Percentiles rank a stretch among this genome's conserved stretches.
Evolutionary conservation across 1,140 invertebrate species (phyloP).

Genomic region (Druon quercuslanigerum): DNA sequence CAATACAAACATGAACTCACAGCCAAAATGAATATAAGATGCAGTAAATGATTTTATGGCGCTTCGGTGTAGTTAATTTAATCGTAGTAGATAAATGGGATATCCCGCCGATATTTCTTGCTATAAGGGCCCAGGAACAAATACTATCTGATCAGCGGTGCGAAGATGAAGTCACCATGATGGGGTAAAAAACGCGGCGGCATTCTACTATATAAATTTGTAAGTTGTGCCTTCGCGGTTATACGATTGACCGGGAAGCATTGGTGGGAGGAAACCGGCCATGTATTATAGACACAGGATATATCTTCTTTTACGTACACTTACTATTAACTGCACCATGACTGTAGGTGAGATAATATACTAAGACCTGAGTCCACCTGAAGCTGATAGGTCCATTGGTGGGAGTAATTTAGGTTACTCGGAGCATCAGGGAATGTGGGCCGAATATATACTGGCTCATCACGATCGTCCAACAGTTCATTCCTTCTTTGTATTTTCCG

Average conservation of each 20-base stretch:
- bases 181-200: not conserved
- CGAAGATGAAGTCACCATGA: not conserved
- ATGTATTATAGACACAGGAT: conserved; percentile 1
- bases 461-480: conserved; percentile 69
- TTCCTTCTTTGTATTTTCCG: conserved; percentile 69
- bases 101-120: too few relatives aligned
- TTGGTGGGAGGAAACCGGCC: not conserved
- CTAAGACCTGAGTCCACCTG: conserved; percentile 53
- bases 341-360: conserved; percentile 50
- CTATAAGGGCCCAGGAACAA: too few relatives aligned
- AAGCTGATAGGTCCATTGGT: conserved; percentile 61
- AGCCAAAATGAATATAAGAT: too few relatives aligned
- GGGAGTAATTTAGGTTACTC: conserved; percentile 75
- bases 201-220: not conserved
- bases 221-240: not conserved
- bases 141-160: too few relatives aligned
- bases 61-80: too few relatives aligned
- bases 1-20: too few relatives aligned
- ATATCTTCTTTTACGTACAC: conserved; percentile 39
- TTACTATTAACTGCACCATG: conserved; percentile 48
- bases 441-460: conserved; percentile 75
- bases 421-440: conserved; percentile 74
- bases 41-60: too few relatives aligned
- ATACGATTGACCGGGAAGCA: not conserved
- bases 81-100: too few relatives aligned